Percentiles rank a stretch among this genome's conserved stretches.
phyloP scores from a whole-genome alignment of 2,113 vertebrate species.

The Ranitomeya variabilis region DNA sequence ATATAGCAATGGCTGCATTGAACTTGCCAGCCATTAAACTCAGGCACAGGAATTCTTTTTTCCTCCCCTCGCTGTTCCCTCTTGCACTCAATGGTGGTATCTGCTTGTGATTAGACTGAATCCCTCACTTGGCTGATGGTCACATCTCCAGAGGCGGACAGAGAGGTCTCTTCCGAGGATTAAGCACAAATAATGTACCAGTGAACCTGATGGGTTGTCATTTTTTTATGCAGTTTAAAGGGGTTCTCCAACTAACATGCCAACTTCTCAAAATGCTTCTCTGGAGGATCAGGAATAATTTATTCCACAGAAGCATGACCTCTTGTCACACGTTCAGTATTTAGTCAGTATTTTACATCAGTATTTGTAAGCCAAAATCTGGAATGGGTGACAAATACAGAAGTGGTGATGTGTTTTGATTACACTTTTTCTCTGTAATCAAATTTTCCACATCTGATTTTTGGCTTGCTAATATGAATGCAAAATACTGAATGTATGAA shows the following conservation, averaged over 20 bases:
- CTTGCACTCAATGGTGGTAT: slow-evolving; percentile 59
- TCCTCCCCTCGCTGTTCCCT: slow-evolving; percentile 62
- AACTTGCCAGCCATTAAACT: slow-evolving; percentile 68
- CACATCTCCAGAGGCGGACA: not conserved
- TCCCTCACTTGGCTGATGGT: slow-evolving; percentile 20
- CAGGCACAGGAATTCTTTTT: slow-evolving; percentile 65
- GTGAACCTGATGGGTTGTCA: not conserved
- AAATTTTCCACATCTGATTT: too few relatives aligned
- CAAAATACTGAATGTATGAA: too few relatives aligned
- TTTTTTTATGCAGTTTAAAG: not conserved
- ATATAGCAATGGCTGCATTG: slow-evolving; percentile 72
- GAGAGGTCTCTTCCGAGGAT: not conserved
- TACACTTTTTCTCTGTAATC: too few relatives aligned
- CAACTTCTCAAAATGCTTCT: too few relatives aligned
- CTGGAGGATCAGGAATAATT: too few relatives aligned
- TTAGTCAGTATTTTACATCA: too few relatives aligned
- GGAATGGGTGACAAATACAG: too few relatives aligned
- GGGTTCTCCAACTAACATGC: not conserved
- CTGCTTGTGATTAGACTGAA: slow-evolving; percentile 34
- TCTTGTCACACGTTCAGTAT: too few relatives aligned
- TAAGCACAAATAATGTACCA: not conserved
- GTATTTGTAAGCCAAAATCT: too few relatives aligned
- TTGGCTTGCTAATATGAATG: too few relatives aligned
- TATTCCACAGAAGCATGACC: too few relatives aligned
- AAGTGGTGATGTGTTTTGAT: too few relatives aligned